Evolutionary conservation across 2,797 vertebrate species (phyloP), one percentile per base, ranked within the genome.

Genomic region (Girardinus metallicus): DNA sequence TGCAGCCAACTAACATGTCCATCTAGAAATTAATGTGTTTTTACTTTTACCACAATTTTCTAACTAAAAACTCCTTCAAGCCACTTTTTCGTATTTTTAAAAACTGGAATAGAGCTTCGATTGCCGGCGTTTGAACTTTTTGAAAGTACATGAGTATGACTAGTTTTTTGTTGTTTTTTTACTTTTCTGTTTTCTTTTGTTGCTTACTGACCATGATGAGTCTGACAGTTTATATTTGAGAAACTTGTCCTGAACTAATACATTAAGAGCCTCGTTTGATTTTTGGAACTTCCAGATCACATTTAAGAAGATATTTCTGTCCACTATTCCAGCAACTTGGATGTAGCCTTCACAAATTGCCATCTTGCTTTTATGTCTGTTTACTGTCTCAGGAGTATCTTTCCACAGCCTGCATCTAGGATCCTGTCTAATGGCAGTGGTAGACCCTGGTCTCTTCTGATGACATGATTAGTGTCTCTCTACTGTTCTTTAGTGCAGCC

Each of bases 1-100:
- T 66, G 31, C 34, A 66, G 62, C 62, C 62, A 66, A 39, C 34
- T 39, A 39, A 66, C 62, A 66, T 66, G 15, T 39, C 34, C 62
- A 66, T 66, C 18, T 39, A 66, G 62, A 66, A 66, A 66, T 66
- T 21, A 66, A 39, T 66, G 31, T 66, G 7, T 66, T 29, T 66
- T 66, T 64, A 39, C 34, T 39, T 39, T 66, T 9, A 23, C 34
- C 18, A 21, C 62, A 39, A 8, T 62, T 62, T 51, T 34, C 29
- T 62, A 34, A 62, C 13, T 62, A 31, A 62, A 34, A 8, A 8
- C 57, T 60, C 57, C 29, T 31, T 31, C 13, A 11, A 64, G 34
- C 16, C 36, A 64, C 34, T 18, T 36, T 36, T 39, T 66, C 0
- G 1, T 3, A 36, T 66, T 36, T 29, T 66, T 66, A 5, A 66